phyloP scores from a whole-genome alignment of 2,113 vertebrate genomes.

The Tachysurus fulvidraco region DNA sequence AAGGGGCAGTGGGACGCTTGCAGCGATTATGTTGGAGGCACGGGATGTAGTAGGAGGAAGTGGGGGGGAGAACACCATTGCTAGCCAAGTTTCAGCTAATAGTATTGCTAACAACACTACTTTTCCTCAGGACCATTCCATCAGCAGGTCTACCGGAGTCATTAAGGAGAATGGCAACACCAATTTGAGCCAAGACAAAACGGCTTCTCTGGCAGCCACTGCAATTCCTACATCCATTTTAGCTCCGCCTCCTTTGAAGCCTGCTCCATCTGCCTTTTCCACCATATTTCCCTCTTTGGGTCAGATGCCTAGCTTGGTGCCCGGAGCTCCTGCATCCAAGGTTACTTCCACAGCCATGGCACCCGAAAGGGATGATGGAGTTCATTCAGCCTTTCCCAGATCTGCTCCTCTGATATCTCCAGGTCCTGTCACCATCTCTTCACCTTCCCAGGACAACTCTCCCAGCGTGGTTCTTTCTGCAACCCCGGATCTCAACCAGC shows the following conservation, averaged over 20 bases:
- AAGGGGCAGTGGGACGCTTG: conserved; percentile 76
- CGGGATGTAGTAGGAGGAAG: conserved; percentile 60
- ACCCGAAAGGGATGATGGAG: conserved; percentile 77
- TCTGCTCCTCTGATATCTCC: conserved; percentile 77
- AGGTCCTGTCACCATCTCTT: conserved; percentile 79
- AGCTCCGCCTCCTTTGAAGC: conserved; percentile 79
- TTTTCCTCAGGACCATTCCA: conserved; percentile 83
- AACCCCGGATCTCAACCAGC: conserved; percentile 75
- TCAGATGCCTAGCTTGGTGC: conserved; percentile 77
- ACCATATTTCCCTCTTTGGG: conserved; percentile 83
- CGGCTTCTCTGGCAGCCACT: conserved; percentile 73
- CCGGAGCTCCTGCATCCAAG: conserved; percentile 76
- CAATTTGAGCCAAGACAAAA: conserved; percentile 82
- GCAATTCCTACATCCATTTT: conserved; percentile 60
- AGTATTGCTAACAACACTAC: conserved; percentile 63
- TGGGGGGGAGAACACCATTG: conserved; percentile 65
- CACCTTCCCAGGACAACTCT: conserved; percentile 72
- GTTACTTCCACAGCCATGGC: conserved; percentile 70
- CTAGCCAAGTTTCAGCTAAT: conserved; percentile 59
- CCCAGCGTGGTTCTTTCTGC: conserved; percentile 70
- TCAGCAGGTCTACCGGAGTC: conserved; percentile 80
- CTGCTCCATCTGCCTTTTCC: conserved; percentile 76
- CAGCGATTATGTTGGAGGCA: conserved; percentile 17
- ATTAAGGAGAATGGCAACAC: conserved; percentile 94
- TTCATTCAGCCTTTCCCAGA: conserved; percentile 72